Base-by-base conservation (phyloP, 2,888 invertebrate genomes). In the Macaria liturata region DNA sequence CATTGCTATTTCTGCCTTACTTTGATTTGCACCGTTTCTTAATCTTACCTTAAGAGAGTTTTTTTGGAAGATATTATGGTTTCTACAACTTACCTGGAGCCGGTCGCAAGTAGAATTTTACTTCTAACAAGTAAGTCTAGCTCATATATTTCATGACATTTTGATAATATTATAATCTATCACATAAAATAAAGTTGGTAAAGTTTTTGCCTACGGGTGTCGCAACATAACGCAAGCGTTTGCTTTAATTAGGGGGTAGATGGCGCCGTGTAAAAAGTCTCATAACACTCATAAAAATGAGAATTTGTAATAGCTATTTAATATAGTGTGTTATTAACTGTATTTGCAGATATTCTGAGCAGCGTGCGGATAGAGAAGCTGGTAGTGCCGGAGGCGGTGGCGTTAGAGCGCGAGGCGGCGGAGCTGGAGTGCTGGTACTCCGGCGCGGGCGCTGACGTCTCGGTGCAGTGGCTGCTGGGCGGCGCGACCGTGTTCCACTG, bases 291-390 rank as follows among this genome's bases (percentile, higher is more conserved):
- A 20, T 20, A 20, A 20, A 20, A 20, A 20, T 20, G 20, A 20
- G 20, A 20, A 20, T 20, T 2, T 1, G 20, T 20, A 1, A 20
- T 20, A 20, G 20, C 2, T 1, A 20, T 20, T 20, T 2, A 20
- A 20, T 20, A 1, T 20, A 20, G 20, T 20, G 20, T 20, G 20
- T 20, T 20, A 20, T 20, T 20, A 20, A 37, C 34, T 37, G 5
- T 37, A 1, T 46, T 59, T 65, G 30, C 66, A 71, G 72, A 71
- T 65, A 58, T 71, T 43, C 59, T 71, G 31, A 71, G 64, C 54
- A 52, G 70, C n/a, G 66, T 73, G 32, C 72, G 68, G 60, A 79
- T 81, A 65, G 74, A 78, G 4, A 70, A 72, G 9, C 45, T 80
- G 1, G 37, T 62, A 31, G 74, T 81, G 20, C 80, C 80, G 5